Evolutionary conservation across 2,113 vertebrate species (phyloP).

Genomic region (Gymnocephalus cernua): DNA sequence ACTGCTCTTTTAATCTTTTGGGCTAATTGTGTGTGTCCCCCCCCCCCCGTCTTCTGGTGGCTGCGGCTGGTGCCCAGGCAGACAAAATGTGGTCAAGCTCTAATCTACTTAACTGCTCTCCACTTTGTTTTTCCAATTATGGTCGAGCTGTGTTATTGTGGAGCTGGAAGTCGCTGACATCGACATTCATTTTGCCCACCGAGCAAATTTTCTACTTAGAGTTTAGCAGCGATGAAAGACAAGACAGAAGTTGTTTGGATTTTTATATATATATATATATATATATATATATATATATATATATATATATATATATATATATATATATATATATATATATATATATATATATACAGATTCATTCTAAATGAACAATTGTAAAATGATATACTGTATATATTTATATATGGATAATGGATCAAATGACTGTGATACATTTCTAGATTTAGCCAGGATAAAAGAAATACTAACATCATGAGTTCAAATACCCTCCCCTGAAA

Average conservation of each 20-base stretch:
- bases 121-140: conserved; percentile 75
- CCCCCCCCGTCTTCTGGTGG: conserved; percentile 35
- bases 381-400: not conserved
- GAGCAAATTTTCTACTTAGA: conserved; percentile 42
- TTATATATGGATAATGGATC: not conserved
- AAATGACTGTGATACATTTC: not conserved
- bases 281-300: no score
- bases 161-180: conserved; percentile 56
- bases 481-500: not conserved
- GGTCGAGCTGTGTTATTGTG: conserved; percentile 40
- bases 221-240: not conserved
- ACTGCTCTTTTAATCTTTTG: conserved; percentile 84
- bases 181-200: conserved; percentile 39
- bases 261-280: no score
- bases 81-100: conserved; percentile 71
- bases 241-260: conserved; percentile 1
- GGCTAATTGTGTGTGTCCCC: conserved; percentile 76
- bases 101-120: conserved; percentile 81
- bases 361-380: not conserved
- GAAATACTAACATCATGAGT: not conserved
- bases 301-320: no score
- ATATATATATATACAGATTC: conserved; percentile 2
- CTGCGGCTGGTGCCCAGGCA: conserved; percentile 47
- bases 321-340: no score
- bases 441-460: not conserved